These are phyloP conservation scores for Pavo muticus DNA, from an alignment of 2,113 vertebrate genomes.

Conservation along the genomic window DNA sequence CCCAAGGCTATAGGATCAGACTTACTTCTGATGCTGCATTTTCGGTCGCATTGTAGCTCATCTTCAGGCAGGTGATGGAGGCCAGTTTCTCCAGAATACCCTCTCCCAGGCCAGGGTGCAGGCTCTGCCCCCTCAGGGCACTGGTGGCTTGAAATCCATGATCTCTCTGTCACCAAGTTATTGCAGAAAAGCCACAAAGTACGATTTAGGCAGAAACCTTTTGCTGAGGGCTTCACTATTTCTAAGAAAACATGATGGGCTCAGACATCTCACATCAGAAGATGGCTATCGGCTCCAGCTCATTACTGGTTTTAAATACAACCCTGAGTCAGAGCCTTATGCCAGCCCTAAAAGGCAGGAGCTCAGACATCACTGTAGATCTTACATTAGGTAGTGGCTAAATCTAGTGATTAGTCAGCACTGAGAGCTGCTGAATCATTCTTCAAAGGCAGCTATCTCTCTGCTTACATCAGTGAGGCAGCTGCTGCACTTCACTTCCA, in stretches of 20 bases:
- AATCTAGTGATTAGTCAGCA: conserved; percentile 74
- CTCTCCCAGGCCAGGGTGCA: not conserved
- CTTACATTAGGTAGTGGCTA: conserved; percentile 70
- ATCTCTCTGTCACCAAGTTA: not conserved
- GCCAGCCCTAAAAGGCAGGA: conserved; percentile 71
- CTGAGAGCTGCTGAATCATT: conserved; percentile 70
- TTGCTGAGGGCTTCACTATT: not conserved
- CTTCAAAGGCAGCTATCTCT: conserved; percentile 74
- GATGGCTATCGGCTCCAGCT: conserved; percentile 49
- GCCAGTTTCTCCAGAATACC: not conserved
- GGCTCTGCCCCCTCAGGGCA: not conserved
- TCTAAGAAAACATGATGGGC: conserved; percentile 37
- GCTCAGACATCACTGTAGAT: conserved; percentile 54
- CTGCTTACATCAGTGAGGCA: conserved; percentile 68
- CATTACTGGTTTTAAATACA: conserved; percentile 58
- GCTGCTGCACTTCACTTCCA: not conserved
- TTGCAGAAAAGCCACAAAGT: not conserved
- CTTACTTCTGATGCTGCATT: conserved; percentile 64
- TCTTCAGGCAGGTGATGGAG: not conserved
- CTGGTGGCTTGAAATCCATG: not conserved
- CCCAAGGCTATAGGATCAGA: not conserved
- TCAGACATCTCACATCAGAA: not conserved
- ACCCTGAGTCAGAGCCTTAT: conserved; percentile 63
- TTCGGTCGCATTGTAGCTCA: conserved; percentile 9
- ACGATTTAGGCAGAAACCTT: not conserved